A percentile compares a stretch with the other conserved stretches of the same genome.
Evolutionary conservation across 2,888 invertebrate species (phyloP).

Genomic region (Agonum fuliginosum): DNA sequence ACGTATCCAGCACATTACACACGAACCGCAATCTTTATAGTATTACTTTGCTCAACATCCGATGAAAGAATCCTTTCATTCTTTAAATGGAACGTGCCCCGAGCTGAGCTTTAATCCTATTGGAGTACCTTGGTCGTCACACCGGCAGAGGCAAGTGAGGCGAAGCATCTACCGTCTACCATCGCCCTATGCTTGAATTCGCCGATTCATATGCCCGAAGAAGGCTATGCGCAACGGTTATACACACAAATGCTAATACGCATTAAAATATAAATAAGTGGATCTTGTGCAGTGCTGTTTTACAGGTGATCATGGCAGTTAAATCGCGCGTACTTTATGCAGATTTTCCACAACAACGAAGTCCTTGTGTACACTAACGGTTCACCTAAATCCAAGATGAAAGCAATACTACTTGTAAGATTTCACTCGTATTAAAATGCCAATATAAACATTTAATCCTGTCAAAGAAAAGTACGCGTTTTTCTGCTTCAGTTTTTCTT

Average conservation of each 20-base stretch:
- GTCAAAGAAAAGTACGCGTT: background rate
- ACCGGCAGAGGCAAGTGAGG: no score
- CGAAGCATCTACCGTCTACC: no score
- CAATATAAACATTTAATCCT: no score
- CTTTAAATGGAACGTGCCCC: conserved; percentile 45
- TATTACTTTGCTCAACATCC: conserved; percentile 51
- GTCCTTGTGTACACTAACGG: no score
- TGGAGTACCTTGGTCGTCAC: conserved; percentile 11
- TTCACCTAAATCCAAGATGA: no score
- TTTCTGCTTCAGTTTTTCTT: background rate
- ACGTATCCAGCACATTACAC: conserved; percentile 35
- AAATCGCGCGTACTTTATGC: no score
- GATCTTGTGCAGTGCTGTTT: background rate
- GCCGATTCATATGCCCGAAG: background rate
- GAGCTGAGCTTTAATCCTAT: conserved; percentile 55
- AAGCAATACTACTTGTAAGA: no score
- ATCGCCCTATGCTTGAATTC: background rate
- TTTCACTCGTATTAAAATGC: no score
- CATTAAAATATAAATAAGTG: conserved; percentile 4
- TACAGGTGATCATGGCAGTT: no score
- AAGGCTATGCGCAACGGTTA: background rate
- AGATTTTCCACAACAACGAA: no score
- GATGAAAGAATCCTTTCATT: conserved; percentile 53
- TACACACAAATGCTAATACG: conserved; percentile 2
- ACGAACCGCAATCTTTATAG: conserved; percentile 45